Percentiles rank a stretch among this genome's conserved stretches.
Evolutionary conservation across 2,888 invertebrate species (phyloP).

Genomic region (Eupithecia centaureata): DNA sequence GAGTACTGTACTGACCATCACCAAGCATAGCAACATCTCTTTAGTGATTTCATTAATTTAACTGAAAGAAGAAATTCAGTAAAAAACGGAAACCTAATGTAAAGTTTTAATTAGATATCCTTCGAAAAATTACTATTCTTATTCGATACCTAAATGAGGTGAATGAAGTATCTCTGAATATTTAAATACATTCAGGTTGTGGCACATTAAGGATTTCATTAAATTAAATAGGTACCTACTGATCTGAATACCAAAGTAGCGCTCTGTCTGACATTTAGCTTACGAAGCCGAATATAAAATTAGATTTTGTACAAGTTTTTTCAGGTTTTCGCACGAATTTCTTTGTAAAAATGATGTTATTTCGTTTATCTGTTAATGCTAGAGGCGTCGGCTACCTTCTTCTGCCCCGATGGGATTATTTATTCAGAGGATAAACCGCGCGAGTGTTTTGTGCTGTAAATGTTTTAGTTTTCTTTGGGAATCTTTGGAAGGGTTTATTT

Average conservation of each 20-base stretch:
- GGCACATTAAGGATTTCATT: background rate
- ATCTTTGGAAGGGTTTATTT: background rate
- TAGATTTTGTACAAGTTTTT: background rate
- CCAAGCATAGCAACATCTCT: no score
- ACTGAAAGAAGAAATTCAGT: background rate
- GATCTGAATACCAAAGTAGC: background rate
- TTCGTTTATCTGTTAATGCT: background rate
- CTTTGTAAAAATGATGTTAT: background rate
- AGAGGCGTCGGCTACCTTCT: background rate
- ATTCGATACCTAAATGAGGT: background rate
- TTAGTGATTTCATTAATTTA: no score
- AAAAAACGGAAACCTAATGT: no score
- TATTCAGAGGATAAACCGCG: slow-evolving; percentile 34
- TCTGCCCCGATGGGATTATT: slow-evolving; percentile 20
- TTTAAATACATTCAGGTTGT: background rate
- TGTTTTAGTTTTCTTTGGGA: slow-evolving; percentile 10
- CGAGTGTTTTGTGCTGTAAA: slow-evolving; percentile 23
- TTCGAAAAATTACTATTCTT: background rate
- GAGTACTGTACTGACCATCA: background rate
- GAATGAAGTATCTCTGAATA: background rate
- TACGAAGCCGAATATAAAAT: background rate
- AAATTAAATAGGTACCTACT: background rate
- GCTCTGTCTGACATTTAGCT: background rate
- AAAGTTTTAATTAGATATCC: background rate
- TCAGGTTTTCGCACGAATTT: background rate